Base-by-base conservation (phyloP, 2,888 invertebrate genomes). In the Drosophila barbarae region DNA sequence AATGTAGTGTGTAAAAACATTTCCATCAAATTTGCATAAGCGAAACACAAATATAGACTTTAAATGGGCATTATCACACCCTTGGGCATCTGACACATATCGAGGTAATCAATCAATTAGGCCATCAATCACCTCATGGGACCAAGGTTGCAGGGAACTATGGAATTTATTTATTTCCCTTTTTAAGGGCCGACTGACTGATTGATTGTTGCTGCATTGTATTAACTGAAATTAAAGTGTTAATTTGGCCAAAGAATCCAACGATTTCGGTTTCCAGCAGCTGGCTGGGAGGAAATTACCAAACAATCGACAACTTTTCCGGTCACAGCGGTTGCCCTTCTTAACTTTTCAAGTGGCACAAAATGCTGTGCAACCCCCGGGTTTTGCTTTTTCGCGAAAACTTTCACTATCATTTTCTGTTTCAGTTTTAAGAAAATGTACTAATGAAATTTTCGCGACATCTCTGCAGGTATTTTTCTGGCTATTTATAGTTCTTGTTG, bases 31-130 rank as follows among this genome's bases (percentile, higher is more conserved):
- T 70, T 70, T 70, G 54, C 70, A 70, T 65, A 55, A 58, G 49
- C 46, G 56, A 32, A 69, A 69, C 32, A 54, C 47, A 58, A 58
- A 58, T 64, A 64, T 49, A 41, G 38, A 65, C 50, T 32, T 46
- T 55, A 69, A 57, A 58, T 64, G 59, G 53, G 41, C 47, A 53
- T 53, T 63, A 63, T 47, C 38, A 53, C 50, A 63, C 56, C 55
- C 68, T 8, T 21, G 44, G 42, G 50, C 8, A 32, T 28, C 47
- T 7, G 49, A 34, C 51, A 69, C 23, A 64, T 23, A 35, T 38
- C 51, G 30, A 52, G 26, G 34, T 47, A 65, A 70, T 70, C 70
- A 70, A 70, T 70, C 70, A 70, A 70, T 69, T 58, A 58, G 57
- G 42, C 58, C 30, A 70, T 70, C 70, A 70, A 69, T 70, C 70